Evolutionary conservation across 2,888 invertebrate genomes (phyloP), one percentile per base, ranked within the genome.

Genomic region (Chironomus tentans): DNA sequence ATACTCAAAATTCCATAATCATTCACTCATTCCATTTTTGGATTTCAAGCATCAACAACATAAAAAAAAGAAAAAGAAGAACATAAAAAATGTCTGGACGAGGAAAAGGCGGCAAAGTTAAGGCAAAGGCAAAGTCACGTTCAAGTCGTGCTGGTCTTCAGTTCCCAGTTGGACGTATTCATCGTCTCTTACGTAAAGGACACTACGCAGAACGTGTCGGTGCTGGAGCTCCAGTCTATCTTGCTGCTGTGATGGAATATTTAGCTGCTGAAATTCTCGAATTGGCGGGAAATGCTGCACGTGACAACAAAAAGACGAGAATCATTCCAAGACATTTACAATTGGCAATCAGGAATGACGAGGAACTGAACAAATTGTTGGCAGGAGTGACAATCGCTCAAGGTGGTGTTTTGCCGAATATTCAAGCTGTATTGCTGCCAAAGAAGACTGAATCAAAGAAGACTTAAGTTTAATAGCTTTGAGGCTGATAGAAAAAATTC

Each of bases 191-290:
- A 0, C 56, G 56, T 7, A 56, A 56, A 15, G 56, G 56, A 56
- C 2, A 15, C 2, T 56, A 15, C 18, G 38, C 38, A 38, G 56
- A 56, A 56, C 56, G 56, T 56, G 5, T 56, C n/a, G 56, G 56
- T 56, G 15, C 56, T 15, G 86, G 85, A 13, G 86, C 86, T 56
- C 85, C 87, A 2, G 86, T 87, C 0, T 87, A 87, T 77, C 80
- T 87, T 73, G 86, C 86, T 0, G 86, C 86, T 46, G 88, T 88
- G 0, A 85, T 89, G 85, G 88, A 89, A 80, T 89, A 89, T 79
- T 80, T 89, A 77, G 88, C 89, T 12, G 90, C 90, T 78, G 91
- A 91, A 85, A 86, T 89, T 1, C 80, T 89, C 70, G 88, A 88
- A 80, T 86, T 89, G 83, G 87, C 88, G 15, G 88, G 88, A 21